Percentiles rank a stretch among this genome's conserved stretches.
Conservation (phyloP, 2,888 invertebrate species). For the Diaphora mendica region DNA sequence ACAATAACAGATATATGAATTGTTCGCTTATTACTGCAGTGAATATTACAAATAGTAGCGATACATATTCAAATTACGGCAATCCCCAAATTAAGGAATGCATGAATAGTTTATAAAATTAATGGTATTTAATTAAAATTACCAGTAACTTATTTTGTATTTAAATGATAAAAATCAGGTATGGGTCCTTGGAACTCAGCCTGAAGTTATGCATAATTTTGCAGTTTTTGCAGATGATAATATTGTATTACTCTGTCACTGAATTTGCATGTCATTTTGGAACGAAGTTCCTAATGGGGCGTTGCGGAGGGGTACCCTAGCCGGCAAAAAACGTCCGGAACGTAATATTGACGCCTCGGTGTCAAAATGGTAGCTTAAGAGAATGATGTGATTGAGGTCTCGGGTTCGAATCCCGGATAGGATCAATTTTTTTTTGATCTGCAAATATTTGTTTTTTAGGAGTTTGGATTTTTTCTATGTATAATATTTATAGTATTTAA, state of each 20-base stretch:
- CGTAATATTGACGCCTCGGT: too few species aligned
- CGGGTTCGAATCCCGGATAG: too few species aligned
- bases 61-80: conserved; percentile 11
- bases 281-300: too few species aligned
- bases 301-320: too few species aligned
- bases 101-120: conserved; percentile 35
- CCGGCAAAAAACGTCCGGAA: too few species aligned
- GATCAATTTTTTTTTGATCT: too few species aligned
- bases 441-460: too few species aligned
- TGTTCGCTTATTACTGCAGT: conserved; percentile 33
- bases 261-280: conserved; percentile 11
- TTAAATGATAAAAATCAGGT: neutral
- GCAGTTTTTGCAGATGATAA: conserved; percentile 22
- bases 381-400: too few species aligned
- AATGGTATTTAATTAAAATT: conserved; percentile 41
- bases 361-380: too few species aligned
- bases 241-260: neutral
- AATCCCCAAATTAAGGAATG: neutral
- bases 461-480: too few species aligned
- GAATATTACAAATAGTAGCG: neutral
- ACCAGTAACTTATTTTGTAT: conserved; percentile 19
- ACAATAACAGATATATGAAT: neutral
- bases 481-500: too few species aligned
- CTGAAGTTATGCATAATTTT: conserved; percentile 21
- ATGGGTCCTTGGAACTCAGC: conserved; percentile 46